Evolutionary conservation across 2,797 vertebrate species (phyloP), one percentile per base, ranked within the genome.

Genomic region (Poeciliopsis paucimaculata): DNA sequence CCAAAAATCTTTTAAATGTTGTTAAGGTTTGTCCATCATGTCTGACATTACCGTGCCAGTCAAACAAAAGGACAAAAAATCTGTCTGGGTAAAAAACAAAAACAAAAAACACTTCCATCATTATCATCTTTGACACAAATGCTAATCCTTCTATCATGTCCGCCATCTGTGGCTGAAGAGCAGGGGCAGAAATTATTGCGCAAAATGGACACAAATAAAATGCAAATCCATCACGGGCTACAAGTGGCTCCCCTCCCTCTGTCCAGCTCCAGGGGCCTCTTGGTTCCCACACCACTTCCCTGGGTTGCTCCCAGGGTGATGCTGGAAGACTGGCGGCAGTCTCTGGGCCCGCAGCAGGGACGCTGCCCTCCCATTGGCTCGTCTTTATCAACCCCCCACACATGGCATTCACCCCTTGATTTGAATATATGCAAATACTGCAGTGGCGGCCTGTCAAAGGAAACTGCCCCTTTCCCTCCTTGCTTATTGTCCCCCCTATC

Each of bases 401-500:
- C 94, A 84, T 77, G 85, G 82, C 90, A 90, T 93, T 93, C 92
- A 93, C 87, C 71, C 75, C 57, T 76, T 88, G 66, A 96, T 96
- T 93, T 95, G 89, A 96, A 95, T 95, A 95, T 93, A 96, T 96
- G 95, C 94, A 96, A 95, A 96, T 95, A 78, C 75, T 82, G 88
- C 90, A 83, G 85, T 84, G 89, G 88, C 90, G 78, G 84, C 87
- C 87, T 49, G 86, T 91, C 86, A 92, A 93, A 88, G 89, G 84
- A 87, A 83, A 90, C 91, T 87, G 92, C 90, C 91, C 83, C 88
- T 82, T 41, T 26, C 45, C 79, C 76, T 10, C 78, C 3, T 34
- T 75, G 53, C 23, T 64, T 31, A 15, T 78, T 60, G 51, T 73
- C 41, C 28, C 36, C 41, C 34, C 3, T 51, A 51, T 51, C 20